These are phyloP conservation scores for Nomada hirtipes DNA, from an alignment of 2,888 invertebrate species.

Conservation along the genomic window DNA sequence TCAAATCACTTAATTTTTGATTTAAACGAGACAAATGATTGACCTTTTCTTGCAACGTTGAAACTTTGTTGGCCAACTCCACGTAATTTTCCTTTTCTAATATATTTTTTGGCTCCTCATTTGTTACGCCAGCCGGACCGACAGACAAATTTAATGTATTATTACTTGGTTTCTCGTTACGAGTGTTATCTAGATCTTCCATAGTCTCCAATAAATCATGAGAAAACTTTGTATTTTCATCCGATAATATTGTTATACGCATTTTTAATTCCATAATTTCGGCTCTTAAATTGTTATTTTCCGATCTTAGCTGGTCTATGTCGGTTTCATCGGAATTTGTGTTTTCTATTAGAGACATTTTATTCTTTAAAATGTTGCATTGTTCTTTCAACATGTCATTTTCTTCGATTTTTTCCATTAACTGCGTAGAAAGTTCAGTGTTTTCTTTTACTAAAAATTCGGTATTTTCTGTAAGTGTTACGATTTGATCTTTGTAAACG, in stretches of 20 bases:
- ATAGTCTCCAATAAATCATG: conserved; percentile 59
- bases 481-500: conserved; percentile 68
- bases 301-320: conserved; percentile 52
- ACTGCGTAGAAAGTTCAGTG: conserved; percentile 72
- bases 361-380: conserved; percentile 61
- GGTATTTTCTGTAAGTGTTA: conserved; percentile 56
- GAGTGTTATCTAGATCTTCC: conserved; percentile 44
- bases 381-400: conserved; percentile 71
- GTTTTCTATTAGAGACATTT: conserved; percentile 46
- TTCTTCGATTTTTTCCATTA: conserved; percentile 78
- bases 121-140: conserved; percentile 16
- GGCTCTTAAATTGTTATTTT: conserved; percentile 64
- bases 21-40: conserved; percentile 72
- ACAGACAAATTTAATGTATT: conserved; percentile 27
- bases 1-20: conserved; percentile 74
- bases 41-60: conserved; percentile 67
- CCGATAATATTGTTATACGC: conserved; percentile 59
- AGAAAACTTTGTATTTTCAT: conserved; percentile 69
- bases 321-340: conserved; percentile 28
- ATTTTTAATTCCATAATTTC: conserved; percentile 69
- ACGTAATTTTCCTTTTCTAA: conserved; percentile 42
- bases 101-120: conserved; percentile 19
- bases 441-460: conserved; percentile 72
- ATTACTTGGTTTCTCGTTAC: conserved; percentile 20
- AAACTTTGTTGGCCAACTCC: conserved; percentile 53